Evolutionary conservation across 2,113 vertebrate genomes (phyloP).

Genomic region (Corapipo altera): DNA sequence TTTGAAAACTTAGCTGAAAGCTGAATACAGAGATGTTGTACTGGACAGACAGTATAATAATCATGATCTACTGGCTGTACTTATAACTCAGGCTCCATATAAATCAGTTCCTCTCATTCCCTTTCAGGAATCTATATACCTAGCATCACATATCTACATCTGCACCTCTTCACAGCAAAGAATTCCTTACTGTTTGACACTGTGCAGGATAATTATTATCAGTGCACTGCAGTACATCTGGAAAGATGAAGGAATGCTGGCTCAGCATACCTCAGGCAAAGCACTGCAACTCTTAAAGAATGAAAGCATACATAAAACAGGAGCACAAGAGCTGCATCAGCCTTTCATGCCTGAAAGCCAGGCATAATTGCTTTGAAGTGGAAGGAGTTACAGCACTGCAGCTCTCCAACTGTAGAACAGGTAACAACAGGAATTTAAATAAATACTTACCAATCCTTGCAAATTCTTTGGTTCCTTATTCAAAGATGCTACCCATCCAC

Average conservation of each 20-base stretch:
- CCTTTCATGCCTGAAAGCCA: not conserved
- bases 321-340: not conserved
- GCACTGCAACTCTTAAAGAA: not conserved
- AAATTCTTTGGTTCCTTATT: not conserved
- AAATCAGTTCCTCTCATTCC: not conserved
- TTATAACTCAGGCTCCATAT: not conserved
- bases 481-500: not conserved
- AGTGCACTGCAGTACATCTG: not conserved
- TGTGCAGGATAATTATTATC: not conserved
- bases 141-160: not conserved
- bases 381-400: not conserved
- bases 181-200: not conserved
- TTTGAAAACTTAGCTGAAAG: not conserved
- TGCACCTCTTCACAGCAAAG: not conserved
- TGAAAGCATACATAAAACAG: not conserved
- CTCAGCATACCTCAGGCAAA: not conserved
- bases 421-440: not conserved
- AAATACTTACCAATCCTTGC: not conserved
- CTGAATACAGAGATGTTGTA: not conserved
- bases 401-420: not conserved
- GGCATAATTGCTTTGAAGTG: not conserved
- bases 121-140: not conserved
- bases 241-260: not conserved
- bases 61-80: not conserved
- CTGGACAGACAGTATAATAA: not conserved